Evolutionary conservation across 37 sponge, comb jelly and placozoan genomes (phyloP), one percentile per base, ranked within the genome.

Genomic region (Geodia barretti): DNA sequence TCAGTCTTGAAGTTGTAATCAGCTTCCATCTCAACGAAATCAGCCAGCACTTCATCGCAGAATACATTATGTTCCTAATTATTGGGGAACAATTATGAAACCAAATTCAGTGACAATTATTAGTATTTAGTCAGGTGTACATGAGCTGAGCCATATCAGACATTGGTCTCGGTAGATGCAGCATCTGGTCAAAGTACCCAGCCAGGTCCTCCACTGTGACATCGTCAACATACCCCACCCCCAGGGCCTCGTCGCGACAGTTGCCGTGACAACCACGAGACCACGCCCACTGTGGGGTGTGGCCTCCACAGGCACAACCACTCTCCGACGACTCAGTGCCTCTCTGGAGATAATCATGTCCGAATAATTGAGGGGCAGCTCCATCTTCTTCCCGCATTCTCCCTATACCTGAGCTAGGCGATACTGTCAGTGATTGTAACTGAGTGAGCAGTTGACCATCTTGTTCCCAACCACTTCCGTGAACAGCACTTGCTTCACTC

Each of bases 191-290:
- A 43, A 95, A 36, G 78, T 95, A 95, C 14, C 90, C 86, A 24
- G 96, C 96, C 68, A 95, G 68, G 25, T 95, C 96, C 29, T 95
- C 92, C 41, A 89, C 90, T 41, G 93, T 89, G 4, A 83, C 80
- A 39, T 95, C 96, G 64, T 92, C 90, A 1, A 78, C 30, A 41
- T 5, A 41, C n/a, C 32, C 32, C 14, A 36, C 25, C 0, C 62
- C 69, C 25, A 32, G 29, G 35, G 74, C 82, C 34, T 82, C 63
- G 29, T 82, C 72, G 5, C 82, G 61, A 34, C 82, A 82, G 54
- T 47, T 47, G 54, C 54, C 14, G 54, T 47, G 54, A 47, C 54
- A 17, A 71, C 54, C 14, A 47, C 54, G 54, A 47, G 54, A 14
- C 54, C 54, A 47, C 7, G 54, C 54, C 54, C 54, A 47, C 68